Evolutionary conservation across 2,888 invertebrate genomes (phyloP).

Genomic region (Meiosimyza decipiens): DNA sequence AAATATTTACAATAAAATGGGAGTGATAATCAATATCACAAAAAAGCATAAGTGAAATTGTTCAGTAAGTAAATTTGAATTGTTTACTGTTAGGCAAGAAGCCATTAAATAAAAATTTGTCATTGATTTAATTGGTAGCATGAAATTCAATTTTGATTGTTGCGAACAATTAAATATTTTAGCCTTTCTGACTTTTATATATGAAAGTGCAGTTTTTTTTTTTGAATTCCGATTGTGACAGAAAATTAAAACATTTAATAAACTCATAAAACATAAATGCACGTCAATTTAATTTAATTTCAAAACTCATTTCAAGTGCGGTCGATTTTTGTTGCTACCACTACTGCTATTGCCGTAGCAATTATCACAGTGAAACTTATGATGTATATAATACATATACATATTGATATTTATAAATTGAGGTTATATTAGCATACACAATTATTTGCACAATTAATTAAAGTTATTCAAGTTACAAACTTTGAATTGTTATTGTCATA

Average conservation of each 20-base stretch:
- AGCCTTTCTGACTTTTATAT: not conserved
- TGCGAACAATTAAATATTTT: not conserved
- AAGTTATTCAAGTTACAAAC: constrained; percentile 34
- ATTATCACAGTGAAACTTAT: too few species aligned
- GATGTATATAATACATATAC: too few species aligned
- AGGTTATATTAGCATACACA: constrained; percentile 59
- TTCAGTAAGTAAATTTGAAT: constrained; percentile 12
- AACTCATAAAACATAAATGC: constrained; percentile 27
- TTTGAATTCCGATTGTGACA: not conserved
- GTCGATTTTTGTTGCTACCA: not conserved
- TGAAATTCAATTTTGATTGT: constrained; percentile 2
- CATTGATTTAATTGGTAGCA: not conserved
- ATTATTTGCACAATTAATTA: constrained; percentile 61
- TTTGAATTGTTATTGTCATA: too few species aligned
- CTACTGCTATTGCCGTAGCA: constrained; percentile 48
- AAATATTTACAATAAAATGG: constrained; percentile 10
- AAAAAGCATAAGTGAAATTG: not conserved
- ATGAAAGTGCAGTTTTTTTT: not conserved
- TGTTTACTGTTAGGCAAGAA: constrained; percentile 12
- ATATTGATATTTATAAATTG: constrained; percentile 54
- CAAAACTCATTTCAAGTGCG: constrained; percentile 55
- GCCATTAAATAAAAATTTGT: not conserved
- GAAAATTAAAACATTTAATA: constrained; percentile 20
- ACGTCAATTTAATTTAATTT: constrained; percentile 60
- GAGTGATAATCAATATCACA: not conserved